phyloP scores from a whole-genome alignment of 1,140 invertebrate species.

The Armadillidium nasatum region DNA sequence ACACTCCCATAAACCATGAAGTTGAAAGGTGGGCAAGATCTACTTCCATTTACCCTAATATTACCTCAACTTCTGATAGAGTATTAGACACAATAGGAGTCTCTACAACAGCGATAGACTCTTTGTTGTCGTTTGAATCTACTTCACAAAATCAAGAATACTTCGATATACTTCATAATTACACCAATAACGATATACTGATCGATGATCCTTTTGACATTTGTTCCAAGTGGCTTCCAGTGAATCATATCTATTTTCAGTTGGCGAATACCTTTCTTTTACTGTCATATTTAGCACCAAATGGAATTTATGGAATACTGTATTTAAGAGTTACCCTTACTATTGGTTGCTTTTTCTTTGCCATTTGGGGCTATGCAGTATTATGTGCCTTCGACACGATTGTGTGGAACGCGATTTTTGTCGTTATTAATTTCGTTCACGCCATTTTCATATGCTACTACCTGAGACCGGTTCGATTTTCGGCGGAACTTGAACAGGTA shows the following conservation, averaged over 20 bases:
- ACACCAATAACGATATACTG: neutral
- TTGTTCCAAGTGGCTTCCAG: conserved; percentile 33
- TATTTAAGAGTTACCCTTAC: conserved; percentile 70
- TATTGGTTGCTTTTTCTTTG: conserved; percentile 69
- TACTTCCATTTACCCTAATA: neutral
- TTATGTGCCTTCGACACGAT: conserved; percentile 78
- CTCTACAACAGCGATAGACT: neutral
- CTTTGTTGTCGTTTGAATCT: neutral
- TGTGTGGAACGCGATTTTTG: conserved; percentile 77
- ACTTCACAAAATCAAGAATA: neutral
- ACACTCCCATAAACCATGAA: neutral
- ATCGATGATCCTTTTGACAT: neutral
- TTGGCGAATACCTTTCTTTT: conserved; percentile 76
- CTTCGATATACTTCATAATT: neutral
- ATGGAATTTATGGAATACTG: conserved; percentile 69
- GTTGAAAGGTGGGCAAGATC: neutral
- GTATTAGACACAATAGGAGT: neutral
- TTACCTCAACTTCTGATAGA: neutral
- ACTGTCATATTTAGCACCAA: conserved; percentile 71
- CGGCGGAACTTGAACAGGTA: conserved; percentile 77
- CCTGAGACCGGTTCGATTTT: conserved; percentile 74
- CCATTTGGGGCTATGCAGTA: conserved; percentile 75
- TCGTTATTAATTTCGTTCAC: conserved; percentile 76
- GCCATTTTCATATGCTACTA: conserved; percentile 72
- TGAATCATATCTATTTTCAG: conserved; percentile 74